Percentiles rank a stretch among this genome's conserved stretches.
These are phyloP conservation scores for Diabrotica balteata DNA, from an alignment of 2,888 invertebrate genomes.

Conservation along the genomic window DNA sequence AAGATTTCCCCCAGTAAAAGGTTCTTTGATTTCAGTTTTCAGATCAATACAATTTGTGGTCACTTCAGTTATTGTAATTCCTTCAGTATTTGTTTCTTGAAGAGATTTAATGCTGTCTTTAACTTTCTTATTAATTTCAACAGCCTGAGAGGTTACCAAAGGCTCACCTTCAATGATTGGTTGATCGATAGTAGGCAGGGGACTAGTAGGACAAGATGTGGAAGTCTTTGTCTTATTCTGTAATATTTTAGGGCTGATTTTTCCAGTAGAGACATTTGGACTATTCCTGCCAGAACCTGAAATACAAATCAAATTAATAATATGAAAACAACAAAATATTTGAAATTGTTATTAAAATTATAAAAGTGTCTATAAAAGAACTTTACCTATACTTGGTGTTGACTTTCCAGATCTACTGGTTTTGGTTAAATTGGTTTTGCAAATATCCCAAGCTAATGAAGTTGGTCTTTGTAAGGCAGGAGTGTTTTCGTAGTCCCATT, in stretches of 20 bases:
- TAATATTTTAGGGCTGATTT: constrained; percentile 69
- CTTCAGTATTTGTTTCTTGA: constrained; percentile 1
- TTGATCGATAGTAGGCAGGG: constrained; percentile 59
- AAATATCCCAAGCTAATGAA: constrained; percentile 94
- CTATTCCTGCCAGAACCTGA: constrained; percentile 66
- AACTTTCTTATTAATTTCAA: constrained; percentile 12
- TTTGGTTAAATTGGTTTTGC: constrained; percentile 74
- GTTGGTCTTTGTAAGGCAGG: constrained; percentile 84
- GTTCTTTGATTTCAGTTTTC: no score
- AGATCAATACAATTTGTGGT: no score
- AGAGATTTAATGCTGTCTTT: constrained; percentile 3
- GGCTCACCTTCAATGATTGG: constrained; percentile 56
- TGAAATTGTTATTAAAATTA: background rate
- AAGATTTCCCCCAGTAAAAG: no score
- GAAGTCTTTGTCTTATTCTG: constrained; percentile 48
- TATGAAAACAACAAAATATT: constrained; percentile 1
- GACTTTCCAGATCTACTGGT: constrained; percentile 59
- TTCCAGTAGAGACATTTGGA: constrained; percentile 66
- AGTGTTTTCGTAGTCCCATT: constrained; percentile 93
- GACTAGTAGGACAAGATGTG: constrained; percentile 58
- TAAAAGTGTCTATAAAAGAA: no score
- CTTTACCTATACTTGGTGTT: constrained; percentile 56
- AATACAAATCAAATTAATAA: background rate
- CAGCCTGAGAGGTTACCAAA: constrained; percentile 24
- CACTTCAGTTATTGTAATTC: background rate